Base-by-base conservation (phyloP, 2,113 vertebrate genomes). In the Eretmochelys imbricata region DNA sequence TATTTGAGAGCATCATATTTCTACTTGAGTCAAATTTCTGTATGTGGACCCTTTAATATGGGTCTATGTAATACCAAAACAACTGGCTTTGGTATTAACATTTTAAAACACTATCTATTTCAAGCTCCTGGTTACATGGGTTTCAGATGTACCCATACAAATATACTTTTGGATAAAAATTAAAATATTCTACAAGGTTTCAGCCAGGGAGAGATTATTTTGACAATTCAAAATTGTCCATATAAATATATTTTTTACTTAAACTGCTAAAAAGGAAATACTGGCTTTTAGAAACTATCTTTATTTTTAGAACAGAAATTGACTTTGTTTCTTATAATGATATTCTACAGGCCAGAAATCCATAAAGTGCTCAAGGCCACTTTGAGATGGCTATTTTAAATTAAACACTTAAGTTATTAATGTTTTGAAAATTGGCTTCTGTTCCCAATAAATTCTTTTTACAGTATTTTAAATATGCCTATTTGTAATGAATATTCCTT, bases 341-440 rank as follows among this genome's bases (percentile, higher is more conserved):
- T 69, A 27, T 85, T 80, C 89, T 90, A 42, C 59, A 85, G 81
- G 48, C 84, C 57, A 78, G 19, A 92, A 94, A 96, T 96, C 89
- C 93, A 89, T 93, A 93, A 81, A 50, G 53, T 59, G 62, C 93
- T 82, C 4, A n/a, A 88, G 82, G 92, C 79, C 94, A 35, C 89
- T 96, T 94, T 89, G 82, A 91, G 92, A 89, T 59, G 13, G 35
- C 75, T 94, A 42, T 94, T 82, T 94, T 96, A 89, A 97, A 96
- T 94, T 93, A 91, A 80, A 87, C 81, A 54, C 10, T 14, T 85
- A 81, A 92, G 35, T 91, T 96, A 91, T n/a, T 94, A 91, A 91
- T 92, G 88, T 96, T 96, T 96, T 93, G 84, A 57, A 89, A 89
- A 92, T 82, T 90, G 87, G 78, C 38, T 89, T 86, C 82, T 89